A percentile compares a stretch with the other conserved stretches of the same genome.
Evolutionary conservation across 2,113 vertebrate genomes (phyloP).

Genomic region (Amia ocellicauda): DNA sequence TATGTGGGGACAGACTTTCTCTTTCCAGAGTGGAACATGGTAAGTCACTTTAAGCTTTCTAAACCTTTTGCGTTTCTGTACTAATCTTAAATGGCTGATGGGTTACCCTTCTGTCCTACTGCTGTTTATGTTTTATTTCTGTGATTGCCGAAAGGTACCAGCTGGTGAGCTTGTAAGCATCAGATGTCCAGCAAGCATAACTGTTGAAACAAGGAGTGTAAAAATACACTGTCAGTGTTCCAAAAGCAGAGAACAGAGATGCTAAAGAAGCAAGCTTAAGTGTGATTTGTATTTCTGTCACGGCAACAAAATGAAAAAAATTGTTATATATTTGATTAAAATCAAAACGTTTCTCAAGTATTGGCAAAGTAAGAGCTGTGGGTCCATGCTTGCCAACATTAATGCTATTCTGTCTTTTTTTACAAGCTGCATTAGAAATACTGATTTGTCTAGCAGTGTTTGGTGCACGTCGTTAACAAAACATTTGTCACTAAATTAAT

Average conservation of each 20-base stretch:
- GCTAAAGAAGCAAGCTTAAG: background rate
- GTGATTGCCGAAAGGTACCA: slow-evolving; percentile 25
- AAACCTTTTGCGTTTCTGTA: no score
- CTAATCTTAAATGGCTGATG: slow-evolving; percentile 14
- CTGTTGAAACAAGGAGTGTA: slow-evolving; percentile 26
- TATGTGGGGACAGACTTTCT: slow-evolving; percentile 96
- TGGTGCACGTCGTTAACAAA: background rate
- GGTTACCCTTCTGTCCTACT: slow-evolving; percentile 15
- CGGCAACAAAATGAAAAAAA: background rate
- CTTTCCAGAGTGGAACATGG: slow-evolving; percentile 98
- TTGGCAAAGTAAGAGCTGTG: background rate
- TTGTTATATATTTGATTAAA: background rate
- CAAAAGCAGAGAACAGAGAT: slow-evolving; percentile 16
- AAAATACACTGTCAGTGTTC: slow-evolving; percentile 40
- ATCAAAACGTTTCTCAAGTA: background rate
- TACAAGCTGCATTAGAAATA: background rate
- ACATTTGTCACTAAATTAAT: background rate
- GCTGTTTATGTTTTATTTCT: slow-evolving; percentile 11
- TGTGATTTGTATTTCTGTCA: background rate
- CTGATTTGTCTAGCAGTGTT: background rate
- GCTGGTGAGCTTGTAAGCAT: slow-evolving; percentile 28
- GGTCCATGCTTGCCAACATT: background rate
- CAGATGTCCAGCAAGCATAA: slow-evolving; percentile 35
- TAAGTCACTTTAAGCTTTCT: slow-evolving; percentile 51
- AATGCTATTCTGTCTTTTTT: background rate